Evolutionary conservation across 2,113 vertebrate species (phyloP).

Genomic region (Vimba vimba): DNA sequence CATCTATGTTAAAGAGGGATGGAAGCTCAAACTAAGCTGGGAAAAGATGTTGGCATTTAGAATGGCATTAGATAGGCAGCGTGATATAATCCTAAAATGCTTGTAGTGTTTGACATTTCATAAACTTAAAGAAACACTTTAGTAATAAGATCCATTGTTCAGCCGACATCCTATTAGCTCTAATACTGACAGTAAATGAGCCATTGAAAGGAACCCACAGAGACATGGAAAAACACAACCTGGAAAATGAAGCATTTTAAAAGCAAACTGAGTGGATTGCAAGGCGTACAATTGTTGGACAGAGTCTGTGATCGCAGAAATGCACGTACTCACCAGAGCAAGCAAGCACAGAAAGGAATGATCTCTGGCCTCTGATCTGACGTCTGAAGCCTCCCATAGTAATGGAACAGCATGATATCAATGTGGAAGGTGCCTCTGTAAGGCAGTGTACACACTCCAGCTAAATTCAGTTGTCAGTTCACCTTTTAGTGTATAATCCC

Average conservation of each 20-base stretch:
- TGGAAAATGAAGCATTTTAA: constrained; percentile 21
- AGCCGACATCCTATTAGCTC: constrained; percentile 16
- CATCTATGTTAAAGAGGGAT: background rate
- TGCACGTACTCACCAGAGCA: constrained; percentile 18
- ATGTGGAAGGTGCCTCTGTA: background rate
- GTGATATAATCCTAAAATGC: constrained; percentile 3
- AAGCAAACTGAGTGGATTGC: background rate
- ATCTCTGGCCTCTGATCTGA: background rate
- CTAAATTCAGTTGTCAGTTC: too few relatives aligned
- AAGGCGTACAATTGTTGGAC: background rate
- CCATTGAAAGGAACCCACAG: constrained; percentile 43
- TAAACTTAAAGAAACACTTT: background rate
- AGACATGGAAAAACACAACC: constrained; percentile 32
- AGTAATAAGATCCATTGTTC: constrained; percentile 25
- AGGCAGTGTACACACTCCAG: too few relatives aligned
- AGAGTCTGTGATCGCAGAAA: background rate
- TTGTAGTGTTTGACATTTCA: constrained; percentile 21
- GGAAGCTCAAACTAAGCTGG: background rate
- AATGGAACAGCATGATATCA: background rate
- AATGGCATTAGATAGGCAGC: background rate
- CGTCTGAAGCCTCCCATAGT: background rate
- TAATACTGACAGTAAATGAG: constrained; percentile 48
- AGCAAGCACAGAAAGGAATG: background rate
- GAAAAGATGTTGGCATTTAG: background rate
- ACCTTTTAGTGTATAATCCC: too few relatives aligned